phyloP scores from a whole-genome alignment of 2,797 vertebrate species.

The Lerista edwardsae region DNA sequence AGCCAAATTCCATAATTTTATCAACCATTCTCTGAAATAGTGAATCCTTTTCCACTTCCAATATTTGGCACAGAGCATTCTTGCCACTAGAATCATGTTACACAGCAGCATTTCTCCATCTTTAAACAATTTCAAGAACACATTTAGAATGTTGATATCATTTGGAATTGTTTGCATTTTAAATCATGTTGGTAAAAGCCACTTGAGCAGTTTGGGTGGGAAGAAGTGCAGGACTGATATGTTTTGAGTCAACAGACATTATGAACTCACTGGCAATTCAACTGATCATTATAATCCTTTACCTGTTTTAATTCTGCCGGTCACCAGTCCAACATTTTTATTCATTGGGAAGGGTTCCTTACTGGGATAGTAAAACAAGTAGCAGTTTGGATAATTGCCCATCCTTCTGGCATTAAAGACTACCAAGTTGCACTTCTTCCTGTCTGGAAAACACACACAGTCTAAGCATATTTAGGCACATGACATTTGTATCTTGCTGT shows the following conservation, averaged over 20 bases:
- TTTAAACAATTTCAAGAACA: too few relatives aligned
- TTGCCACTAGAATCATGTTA: too few relatives aligned
- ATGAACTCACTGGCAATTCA: not conserved
- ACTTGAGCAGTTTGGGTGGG: not conserved
- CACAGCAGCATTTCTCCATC: too few relatives aligned
- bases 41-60: too few relatives aligned
- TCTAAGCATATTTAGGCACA: not conserved
- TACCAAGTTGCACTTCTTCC: constrained; percentile 84
- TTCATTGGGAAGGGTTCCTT: constrained; percentile 86
- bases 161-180: not conserved
- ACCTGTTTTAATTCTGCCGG: constrained; percentile 88
- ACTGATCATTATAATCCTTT: constrained; percentile 15
- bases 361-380: constrained; percentile 86
- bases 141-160: not conserved
- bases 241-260: not conserved
- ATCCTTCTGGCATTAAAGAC: constrained; percentile 82
- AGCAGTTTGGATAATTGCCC: constrained; percentile 82
- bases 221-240: too few relatives aligned
- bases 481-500: not conserved
- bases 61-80: too few relatives aligned
- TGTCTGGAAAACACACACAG: constrained; percentile 72
- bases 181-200: not conserved
- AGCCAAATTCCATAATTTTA: too few relatives aligned
- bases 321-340: constrained; percentile 75
- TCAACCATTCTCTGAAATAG: too few relatives aligned